A percentile compares a stretch with the other conserved stretches of the same genome.
Evolutionary conservation across 1,140 invertebrate species (phyloP).

Genomic region (Penaeus indicus): DNA sequence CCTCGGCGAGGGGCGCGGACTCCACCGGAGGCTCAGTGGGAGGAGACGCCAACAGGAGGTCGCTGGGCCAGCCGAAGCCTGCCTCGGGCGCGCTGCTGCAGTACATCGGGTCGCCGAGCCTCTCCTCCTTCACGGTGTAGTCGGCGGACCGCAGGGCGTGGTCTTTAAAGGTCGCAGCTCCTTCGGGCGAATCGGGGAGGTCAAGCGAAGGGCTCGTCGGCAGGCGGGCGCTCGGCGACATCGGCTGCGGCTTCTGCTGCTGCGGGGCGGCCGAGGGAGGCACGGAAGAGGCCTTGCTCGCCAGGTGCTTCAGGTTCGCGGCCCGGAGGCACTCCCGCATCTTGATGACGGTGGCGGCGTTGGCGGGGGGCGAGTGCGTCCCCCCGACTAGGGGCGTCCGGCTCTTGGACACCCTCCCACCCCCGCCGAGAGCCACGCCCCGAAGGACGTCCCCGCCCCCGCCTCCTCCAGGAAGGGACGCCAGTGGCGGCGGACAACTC

Average conservation of each 20-base stretch:
- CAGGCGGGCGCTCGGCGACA: not conserved
- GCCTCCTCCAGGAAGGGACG: not conserved
- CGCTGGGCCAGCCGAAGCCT: conserved; percentile 26
- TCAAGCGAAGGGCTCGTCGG: conserved; percentile 37
- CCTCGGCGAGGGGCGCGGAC: not conserved
- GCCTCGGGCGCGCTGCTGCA: not conserved
- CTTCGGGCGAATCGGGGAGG: conserved; percentile 44
- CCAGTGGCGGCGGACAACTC: conserved; percentile 12
- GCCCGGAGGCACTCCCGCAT: conserved; percentile 44
- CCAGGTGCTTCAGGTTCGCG: conserved; percentile 24
- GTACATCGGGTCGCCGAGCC: not conserved
- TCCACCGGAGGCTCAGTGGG: not conserved
- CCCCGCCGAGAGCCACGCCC: conserved; percentile 24
- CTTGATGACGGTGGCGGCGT: conserved; percentile 43
- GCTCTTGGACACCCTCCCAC: conserved; percentile 28
- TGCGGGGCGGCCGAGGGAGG: not conserved
- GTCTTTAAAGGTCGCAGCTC: conserved; percentile 28
- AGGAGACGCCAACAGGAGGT: not conserved
- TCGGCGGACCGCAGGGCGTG: not conserved
- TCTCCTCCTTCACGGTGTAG: not conserved
- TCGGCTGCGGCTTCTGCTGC: not conserved
- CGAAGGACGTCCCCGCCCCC: conserved; percentile 30
- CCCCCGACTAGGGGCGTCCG: not conserved
- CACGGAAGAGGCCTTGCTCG: not conserved
- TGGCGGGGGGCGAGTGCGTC: conserved; percentile 28